Conservation (phyloP, 2,113 vertebrate species). For the Thomomys bottae region DNA sequence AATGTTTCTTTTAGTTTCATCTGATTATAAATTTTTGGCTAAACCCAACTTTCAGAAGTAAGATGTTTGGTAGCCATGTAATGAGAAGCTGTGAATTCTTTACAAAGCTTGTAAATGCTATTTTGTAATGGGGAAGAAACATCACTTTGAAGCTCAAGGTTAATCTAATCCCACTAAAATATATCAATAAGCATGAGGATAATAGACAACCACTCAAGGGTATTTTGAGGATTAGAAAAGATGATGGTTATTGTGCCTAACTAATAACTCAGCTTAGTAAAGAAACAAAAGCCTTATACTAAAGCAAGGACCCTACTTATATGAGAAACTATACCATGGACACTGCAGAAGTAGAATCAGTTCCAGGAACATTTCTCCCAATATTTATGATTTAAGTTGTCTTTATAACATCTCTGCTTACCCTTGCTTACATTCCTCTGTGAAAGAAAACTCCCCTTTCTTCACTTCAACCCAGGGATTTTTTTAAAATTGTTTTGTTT, state of each 20-base stretch:
- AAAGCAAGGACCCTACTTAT: not conserved
- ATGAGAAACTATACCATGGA: not conserved
- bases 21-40: conserved; percentile 47
- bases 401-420: not conserved
- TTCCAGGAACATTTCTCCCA: not conserved
- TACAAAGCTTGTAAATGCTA: conserved; percentile 3
- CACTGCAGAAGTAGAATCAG: not conserved
- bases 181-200: conserved; percentile 28
- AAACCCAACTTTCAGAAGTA: conserved; percentile 52
- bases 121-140: conserved; percentile 33
- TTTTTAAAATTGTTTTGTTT: too few relatives aligned
- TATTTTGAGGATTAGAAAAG: conserved; percentile 43
- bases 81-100: conserved; percentile 48
- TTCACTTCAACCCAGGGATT: too few relatives aligned
- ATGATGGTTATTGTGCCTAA: not conserved
- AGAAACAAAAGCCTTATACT: not conserved
- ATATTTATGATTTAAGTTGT: not conserved
- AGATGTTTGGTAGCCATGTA: conserved; percentile 18
- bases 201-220: not conserved
- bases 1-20: conserved; percentile 42
- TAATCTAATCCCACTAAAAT: conserved; percentile 35
- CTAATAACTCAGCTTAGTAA: conserved; percentile 21
- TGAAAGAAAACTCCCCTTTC: not conserved
- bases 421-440: not conserved
- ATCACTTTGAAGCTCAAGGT: conserved; percentile 49